Evolutionary conservation across 1,140 invertebrate species (phyloP), one percentile per base, ranked within the genome.

Genomic region (Chironomus striatipennis): DNA sequence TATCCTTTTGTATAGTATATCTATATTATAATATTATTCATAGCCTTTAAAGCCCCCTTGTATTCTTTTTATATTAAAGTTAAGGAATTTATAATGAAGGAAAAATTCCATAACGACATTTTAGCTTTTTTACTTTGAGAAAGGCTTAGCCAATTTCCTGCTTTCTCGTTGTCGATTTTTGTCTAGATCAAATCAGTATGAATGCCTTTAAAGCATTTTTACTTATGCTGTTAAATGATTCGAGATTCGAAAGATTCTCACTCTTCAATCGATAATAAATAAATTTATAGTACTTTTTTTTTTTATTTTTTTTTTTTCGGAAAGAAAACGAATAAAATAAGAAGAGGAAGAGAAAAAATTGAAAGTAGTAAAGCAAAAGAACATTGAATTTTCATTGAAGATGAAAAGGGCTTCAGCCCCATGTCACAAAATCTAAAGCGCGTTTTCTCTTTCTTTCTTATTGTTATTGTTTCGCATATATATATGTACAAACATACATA

Each of bases 381-480:
- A 57, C 47, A 57, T 57, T 57, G 47, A 57, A 57, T n/a, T 57
- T 15, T 57, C 47, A 57, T 57, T 57, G 47, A 57, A 57, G 47
- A 57, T 57, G 47, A 57, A 57, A 57, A 57, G 47, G 47, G 47
- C 47, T 57, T 57, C 47, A 57, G n/a, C 47, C 47, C 47, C 47
- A 57, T 57, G 47, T 57, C 47, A 57, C 47, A 57, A 57, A 57
- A 57, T 57, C 12, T 12, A 57, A 57, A 57, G 47, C 47, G 47
- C 47, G 47, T n/a, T 57, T 15, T 57, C 47, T 15, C 47, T 57
- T 57, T 57, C 12, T n/a, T 57, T 57, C 12, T 57, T 15, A 57
- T 57, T 57, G 47, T n/a, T n/a, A 57, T 57, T 47, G 2, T 9
- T 57, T 15, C 12, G 12, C 12, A n/a, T 57, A 57, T 57, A 15